Evolutionary conservation across 2,113 vertebrate genomes (phyloP).

Genomic region (Sylvicapra grimmia): DNA sequence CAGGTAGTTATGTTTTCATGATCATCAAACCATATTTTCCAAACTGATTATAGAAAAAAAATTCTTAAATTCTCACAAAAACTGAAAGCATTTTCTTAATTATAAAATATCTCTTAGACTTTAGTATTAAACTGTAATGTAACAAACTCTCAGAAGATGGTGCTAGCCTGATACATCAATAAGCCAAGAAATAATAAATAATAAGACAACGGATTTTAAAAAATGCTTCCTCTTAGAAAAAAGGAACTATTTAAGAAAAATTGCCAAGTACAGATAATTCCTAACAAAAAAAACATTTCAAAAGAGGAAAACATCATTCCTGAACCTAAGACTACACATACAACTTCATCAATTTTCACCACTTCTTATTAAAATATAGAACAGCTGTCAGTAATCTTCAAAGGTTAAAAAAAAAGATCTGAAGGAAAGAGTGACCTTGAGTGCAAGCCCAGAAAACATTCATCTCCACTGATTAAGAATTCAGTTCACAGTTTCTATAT

Average conservation of each 20-base stretch:
- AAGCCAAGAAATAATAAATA: conserved; percentile 20
- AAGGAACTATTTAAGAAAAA: conserved; percentile 27
- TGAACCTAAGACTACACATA: conserved; percentile 28
- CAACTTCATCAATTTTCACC: background rate
- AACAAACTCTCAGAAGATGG: conserved; percentile 72
- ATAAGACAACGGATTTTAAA: background rate
- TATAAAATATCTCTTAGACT: background rate
- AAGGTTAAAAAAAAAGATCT: background rate
- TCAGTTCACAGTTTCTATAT: background rate
- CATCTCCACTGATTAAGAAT: conserved; percentile 17
- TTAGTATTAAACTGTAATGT: conserved; percentile 60
- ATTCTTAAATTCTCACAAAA: conserved; percentile 1
- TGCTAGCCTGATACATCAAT: conserved; percentile 64
- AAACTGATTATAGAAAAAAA: background rate
- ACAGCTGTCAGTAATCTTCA: background rate
- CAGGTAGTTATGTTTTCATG: background rate
- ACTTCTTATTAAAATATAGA: background rate
- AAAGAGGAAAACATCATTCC: background rate
- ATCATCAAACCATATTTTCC: background rate
- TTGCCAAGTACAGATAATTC: background rate
- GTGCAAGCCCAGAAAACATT: conserved; percentile 20
- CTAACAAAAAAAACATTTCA: background rate
- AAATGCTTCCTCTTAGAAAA: conserved; percentile 16
- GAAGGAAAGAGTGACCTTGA: background rate
- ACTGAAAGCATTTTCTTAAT: background rate